Evolutionary conservation across 2,888 invertebrate genomes (phyloP), one percentile per base, ranked within the genome.

Genomic region (Meloe dianella): DNA sequence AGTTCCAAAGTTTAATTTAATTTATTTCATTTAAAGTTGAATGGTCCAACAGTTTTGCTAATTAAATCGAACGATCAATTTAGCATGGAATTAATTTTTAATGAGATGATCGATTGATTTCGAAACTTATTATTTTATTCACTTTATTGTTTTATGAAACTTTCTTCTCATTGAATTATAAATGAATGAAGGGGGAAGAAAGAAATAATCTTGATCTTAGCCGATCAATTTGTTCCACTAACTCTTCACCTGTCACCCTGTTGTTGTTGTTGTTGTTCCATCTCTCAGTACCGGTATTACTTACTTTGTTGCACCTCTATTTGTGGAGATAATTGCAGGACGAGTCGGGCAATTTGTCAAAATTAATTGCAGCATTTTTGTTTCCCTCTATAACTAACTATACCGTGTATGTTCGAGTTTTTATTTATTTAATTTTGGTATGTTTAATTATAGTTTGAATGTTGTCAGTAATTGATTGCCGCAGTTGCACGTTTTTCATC

Each of bases 1-100:
- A 32, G 35, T 58, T 35, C n/a, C 29, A 24, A 59, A 59, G 35
- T 59, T 20, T 17, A 35, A 59, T 59, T 59, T 59, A 38, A n/a
- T 59, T 58, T 47, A 47, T 20, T 47, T 20, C 47, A 47, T 47
- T 47, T 47, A 47, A 47, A 47, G 9, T 47, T 47, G 47, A 47
- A 47, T 47, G 20, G 47, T 20, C 47, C 47, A 47, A 47, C 47
- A 47, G 47, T 47, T 47, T 22, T 47, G 8, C 47, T 47, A 47
- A 47, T 47, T 47, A 47, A 47, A 47, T 47, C 47, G 20, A 47
- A 47, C 47, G 47, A 47, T 22, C 47, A 47, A 47, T 47, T 47
- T 47, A 20, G 20, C 20, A 47, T n/a, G 4, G 47, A 20, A 47
- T 20, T 47, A 47, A 47, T 41, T 17, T 47, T 47, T 20, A 47